A percentile compares a stretch with the other conserved stretches of the same genome.
Conservation (phyloP, 2,888 invertebrate genomes). For the Arrhopalites spinosus region DNA sequence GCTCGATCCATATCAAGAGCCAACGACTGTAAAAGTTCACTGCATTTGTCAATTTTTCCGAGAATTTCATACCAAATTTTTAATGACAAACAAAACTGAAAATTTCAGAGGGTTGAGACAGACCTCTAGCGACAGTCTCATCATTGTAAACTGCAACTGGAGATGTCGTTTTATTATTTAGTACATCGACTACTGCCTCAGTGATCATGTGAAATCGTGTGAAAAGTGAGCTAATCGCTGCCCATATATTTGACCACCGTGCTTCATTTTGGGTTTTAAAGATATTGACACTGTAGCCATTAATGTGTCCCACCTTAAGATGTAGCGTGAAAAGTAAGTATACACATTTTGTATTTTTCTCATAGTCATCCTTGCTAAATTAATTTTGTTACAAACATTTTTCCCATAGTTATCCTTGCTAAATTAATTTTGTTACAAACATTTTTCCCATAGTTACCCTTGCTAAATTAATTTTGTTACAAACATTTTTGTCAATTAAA, state of each 20-base stretch:
- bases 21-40: background rate
- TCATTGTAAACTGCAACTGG: background rate
- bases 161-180: too few species aligned
- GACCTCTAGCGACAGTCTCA: background rate
- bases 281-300: background rate
- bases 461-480: background rate
- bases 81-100: background rate
- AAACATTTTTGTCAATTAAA: background rate
- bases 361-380: background rate
- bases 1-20: background rate
- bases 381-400: too few species aligned
- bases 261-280: background rate
- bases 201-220: background rate
- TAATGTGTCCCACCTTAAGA: background rate
- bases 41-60: background rate
- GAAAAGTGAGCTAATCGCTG: background rate
- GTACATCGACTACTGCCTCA: background rate
- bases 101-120: background rate
- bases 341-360: background rate
- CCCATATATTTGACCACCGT: background rate
- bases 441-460: background rate
- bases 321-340: background rate
- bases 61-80: background rate
- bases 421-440: too few species aligned
- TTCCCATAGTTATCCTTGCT: background rate